phyloP scores from a whole-genome alignment of 1,140 invertebrate species.

The Drosophila oshimai region DNA sequence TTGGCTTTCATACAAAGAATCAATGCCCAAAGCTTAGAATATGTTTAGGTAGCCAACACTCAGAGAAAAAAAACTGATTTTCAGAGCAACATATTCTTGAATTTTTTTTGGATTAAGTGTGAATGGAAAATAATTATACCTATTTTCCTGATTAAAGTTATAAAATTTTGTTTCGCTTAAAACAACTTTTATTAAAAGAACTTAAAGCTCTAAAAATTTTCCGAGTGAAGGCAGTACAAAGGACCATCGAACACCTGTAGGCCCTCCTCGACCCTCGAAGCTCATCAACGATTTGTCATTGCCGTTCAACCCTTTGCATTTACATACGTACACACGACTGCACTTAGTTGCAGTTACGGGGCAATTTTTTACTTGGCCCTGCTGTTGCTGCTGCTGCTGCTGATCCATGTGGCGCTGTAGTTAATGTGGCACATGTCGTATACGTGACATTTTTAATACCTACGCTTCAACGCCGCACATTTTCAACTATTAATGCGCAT shows the following conservation, averaged over 20 bases:
- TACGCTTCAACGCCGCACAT: slow-evolving; percentile 79
- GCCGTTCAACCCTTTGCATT: slow-evolving; percentile 49
- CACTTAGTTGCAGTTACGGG: slow-evolving; percentile 56
- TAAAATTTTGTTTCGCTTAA: too few species aligned
- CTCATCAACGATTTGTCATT: slow-evolving; percentile 72
- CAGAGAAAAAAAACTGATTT: too few species aligned
- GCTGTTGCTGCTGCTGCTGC: slow-evolving; percentile 7
- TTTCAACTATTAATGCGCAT: slow-evolving; percentile 80
- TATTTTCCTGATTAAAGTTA: too few species aligned
- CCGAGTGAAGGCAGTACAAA: background rate
- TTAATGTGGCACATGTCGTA: slow-evolving; percentile 79
- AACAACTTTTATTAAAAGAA: too few species aligned
- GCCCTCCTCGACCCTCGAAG: background rate
- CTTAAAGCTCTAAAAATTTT: too few species aligned
- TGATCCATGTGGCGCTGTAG: slow-evolving; percentile 70
- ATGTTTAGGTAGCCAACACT: too few species aligned
- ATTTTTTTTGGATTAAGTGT: too few species aligned
- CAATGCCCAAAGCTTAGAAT: background rate
- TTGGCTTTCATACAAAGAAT: background rate
- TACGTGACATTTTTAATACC: slow-evolving; percentile 80
- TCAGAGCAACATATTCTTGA: too few species aligned
- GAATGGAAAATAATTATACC: too few species aligned
- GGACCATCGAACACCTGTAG: background rate
- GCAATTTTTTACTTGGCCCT: slow-evolving; percentile 31
- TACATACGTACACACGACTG: slow-evolving; percentile 76